Percentiles rank a stretch among this genome's conserved stretches.
Evolutionary conservation across 1,140 invertebrate species (phyloP).

Genomic region (Drosophila subobscura): DNA sequence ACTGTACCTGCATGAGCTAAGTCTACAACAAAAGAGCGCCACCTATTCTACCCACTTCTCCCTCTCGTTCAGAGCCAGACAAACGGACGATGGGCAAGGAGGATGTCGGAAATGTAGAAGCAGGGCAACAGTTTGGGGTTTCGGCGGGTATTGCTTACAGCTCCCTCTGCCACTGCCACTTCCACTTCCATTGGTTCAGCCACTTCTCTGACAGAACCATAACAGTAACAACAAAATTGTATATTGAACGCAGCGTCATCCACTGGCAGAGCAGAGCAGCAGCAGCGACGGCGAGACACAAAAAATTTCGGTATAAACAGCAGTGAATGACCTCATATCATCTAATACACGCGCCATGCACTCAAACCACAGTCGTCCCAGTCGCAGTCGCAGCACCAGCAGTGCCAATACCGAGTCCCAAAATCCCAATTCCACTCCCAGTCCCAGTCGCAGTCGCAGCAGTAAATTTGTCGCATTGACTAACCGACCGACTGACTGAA

Average conservation of each 20-base stretch:
- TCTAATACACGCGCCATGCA: conserved; percentile 79
- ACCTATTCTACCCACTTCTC: conserved; percentile 15
- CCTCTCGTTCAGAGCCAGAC: conserved; percentile 44
- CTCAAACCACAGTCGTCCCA: conserved; percentile 50
- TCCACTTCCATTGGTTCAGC: not conserved
- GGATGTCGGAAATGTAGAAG: conserved; percentile 75
- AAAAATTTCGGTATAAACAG: conserved; percentile 75
- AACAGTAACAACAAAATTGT: conserved; percentile 19
- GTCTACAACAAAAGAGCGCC: conserved; percentile 11
- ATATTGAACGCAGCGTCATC: conserved; percentile 61
- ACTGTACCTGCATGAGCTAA: conserved; percentile 24
- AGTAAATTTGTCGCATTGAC: conserved; percentile 29
- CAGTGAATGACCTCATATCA: conserved; percentile 83
- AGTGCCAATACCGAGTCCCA: not conserved
- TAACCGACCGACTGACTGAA: conserved; percentile 11
- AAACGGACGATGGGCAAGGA: conserved; percentile 62
- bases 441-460: not conserved
- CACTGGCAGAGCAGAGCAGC: conserved; percentile 24
- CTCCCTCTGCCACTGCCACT: not conserved
- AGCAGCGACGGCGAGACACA: conserved; percentile 55
- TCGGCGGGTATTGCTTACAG: conserved; percentile 57
- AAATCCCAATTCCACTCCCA: not conserved
- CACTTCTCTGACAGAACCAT: conserved; percentile 12
- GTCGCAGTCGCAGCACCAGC: not conserved
- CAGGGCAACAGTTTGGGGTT: conserved; percentile 52